phyloP scores from a whole-genome alignment of 2,888 invertebrate species.

The Gastrophysa polygoni region DNA sequence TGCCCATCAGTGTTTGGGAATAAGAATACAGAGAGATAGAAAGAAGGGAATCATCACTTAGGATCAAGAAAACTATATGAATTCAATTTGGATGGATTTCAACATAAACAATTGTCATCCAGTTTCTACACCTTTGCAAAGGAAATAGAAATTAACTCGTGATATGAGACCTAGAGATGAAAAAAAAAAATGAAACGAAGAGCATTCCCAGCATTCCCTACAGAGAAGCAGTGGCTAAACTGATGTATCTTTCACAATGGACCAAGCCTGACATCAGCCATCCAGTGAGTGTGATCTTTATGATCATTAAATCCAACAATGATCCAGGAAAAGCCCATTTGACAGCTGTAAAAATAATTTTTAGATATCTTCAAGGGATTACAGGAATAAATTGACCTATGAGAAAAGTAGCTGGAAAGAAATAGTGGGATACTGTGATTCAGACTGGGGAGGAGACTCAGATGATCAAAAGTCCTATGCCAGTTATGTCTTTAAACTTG shows the following conservation, averaged over 20 bases:
- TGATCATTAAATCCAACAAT: conserved; percentile 11
- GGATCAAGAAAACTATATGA: conserved; percentile 13
- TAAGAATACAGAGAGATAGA: conserved; percentile 18
- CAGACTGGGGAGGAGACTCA: conserved; percentile 7
- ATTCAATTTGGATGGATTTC: conserved; percentile 12
- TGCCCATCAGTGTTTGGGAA: conserved; percentile 15
- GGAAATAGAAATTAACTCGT: conserved; percentile 5
- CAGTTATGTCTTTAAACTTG: conserved; percentile 7
- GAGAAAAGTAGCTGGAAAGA: not conserved
- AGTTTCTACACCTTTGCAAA: conserved; percentile 14
- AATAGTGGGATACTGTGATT: conserved; percentile 11
- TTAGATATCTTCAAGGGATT: conserved; percentile 19
- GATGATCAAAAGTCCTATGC: conserved; percentile 8
- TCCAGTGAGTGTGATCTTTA: conserved; percentile 4
- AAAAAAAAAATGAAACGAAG: not conserved
- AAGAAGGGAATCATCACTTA: conserved; percentile 11
- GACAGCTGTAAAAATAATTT: conserved; percentile 15
- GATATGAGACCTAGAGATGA: not conserved
- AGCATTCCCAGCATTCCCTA: conserved; percentile 16
- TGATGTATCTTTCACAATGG: conserved; percentile 11
- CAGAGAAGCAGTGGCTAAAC: conserved; percentile 25
- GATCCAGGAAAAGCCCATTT: conserved; percentile 5
- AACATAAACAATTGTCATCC: conserved; percentile 9
- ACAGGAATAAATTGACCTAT: not conserved
- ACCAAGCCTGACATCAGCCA: conserved; percentile 18